Evolutionary conservation across 2,113 vertebrate species (phyloP), one percentile per base, ranked within the genome.

Genomic region (Psettodes erumei): DNA sequence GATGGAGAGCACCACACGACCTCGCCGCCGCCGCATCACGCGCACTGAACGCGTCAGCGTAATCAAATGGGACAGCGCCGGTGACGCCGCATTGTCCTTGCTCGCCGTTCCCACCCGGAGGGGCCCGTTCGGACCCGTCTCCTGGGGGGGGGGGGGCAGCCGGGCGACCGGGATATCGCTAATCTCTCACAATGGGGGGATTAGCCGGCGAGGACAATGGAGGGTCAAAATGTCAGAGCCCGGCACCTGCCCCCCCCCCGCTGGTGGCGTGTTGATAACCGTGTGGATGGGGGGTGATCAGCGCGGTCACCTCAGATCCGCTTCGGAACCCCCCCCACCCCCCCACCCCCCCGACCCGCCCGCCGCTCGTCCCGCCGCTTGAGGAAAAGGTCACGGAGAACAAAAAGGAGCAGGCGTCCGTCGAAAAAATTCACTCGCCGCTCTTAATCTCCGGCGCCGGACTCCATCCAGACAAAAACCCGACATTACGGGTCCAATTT

Each of bases 61-160:
- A 92, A 95, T 93, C 85, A 90, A 90, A 93, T 93, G 82, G 91
- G 92, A 93, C 91, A 90, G 90, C 81, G n/a, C 71, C 67, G 87
- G 90, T 69, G 87, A 79, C 86, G 81, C 85, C 45, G 79, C 88
- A 92, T 93, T 94, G 93, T 94, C 88, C 90, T 83, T 88, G 90
- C 78, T 91, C 85, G 74, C 71, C 64, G 30, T 74, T 84, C 79
- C 55, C 84, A 65, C 71, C 80, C 64, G 71, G n/a, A n/a, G n/a
- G n/a, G 9, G 71, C 82, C 78, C 69, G 6, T 75, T 71, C 79
- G 71, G 72, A 86, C 88, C 78, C 1, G 65, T n/a, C n/a, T n/a
- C n/a, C n/a, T n/a, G n/a, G n/a, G n/a, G n/a, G n/a, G n/a, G n/a
- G n/a, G n/a, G n/a, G n/a, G n/a, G n/a, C n/a, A n/a, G n/a, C n/a